phyloP scores from a whole-genome alignment of 2,888 invertebrate species.

The Hermaeophaga mercurialis region DNA sequence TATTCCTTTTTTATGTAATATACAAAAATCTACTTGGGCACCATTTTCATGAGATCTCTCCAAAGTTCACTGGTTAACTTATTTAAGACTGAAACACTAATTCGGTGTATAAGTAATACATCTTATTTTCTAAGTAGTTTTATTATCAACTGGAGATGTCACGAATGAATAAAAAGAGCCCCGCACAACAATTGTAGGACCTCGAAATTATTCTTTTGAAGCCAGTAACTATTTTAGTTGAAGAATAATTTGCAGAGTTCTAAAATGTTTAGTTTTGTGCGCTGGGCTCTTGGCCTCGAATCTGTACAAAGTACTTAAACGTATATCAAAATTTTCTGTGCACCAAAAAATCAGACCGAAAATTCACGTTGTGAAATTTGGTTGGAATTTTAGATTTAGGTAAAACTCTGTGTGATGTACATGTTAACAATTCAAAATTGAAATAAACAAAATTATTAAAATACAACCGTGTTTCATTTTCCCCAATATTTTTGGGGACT shows the following conservation, averaged over 20 bases:
- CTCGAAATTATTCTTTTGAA: background rate
- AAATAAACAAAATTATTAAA: constrained; percentile 57
- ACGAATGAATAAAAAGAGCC: background rate
- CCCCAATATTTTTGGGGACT: constrained; percentile 26
- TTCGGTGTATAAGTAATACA: background rate
- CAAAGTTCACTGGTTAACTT: constrained; percentile 7
- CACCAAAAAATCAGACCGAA: constrained; percentile 48
- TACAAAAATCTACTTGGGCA: background rate
- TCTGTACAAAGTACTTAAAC: constrained; percentile 38
- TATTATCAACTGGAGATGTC: background rate
- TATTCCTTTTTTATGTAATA: constrained; percentile 41
- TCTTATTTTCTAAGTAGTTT: background rate
- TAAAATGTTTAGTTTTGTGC: too few species aligned
- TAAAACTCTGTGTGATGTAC: constrained; percentile 59
- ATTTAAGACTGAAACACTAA: constrained; percentile 10
- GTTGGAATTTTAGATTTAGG: constrained; percentile 48
- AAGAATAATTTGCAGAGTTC: too few species aligned
- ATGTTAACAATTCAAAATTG: constrained; percentile 59
- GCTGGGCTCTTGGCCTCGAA: background rate
- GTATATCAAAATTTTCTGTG: constrained; percentile 56
- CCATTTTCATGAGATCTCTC: too few species aligned
- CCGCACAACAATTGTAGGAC: background rate
- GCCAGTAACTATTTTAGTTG: background rate
- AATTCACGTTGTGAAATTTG: constrained; percentile 32
- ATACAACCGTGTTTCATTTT: constrained; percentile 49